Evolutionary conservation across 1,140 invertebrate species (phyloP).

Genomic region (Agrypnia vestita): DNA sequence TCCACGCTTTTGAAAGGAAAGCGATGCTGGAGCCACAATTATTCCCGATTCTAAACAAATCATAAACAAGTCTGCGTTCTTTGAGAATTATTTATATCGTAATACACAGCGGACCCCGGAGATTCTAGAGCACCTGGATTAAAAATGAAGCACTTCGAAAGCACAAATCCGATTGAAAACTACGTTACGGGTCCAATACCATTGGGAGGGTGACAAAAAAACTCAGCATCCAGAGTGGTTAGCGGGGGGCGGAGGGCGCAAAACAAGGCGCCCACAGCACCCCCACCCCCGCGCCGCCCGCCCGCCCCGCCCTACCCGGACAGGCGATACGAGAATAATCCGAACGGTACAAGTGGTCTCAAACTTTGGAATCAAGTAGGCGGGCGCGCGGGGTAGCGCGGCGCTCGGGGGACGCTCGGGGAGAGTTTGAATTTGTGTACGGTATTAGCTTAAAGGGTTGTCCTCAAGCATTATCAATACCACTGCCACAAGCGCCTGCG

Average conservation of each 20-base stretch:
- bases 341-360: background rate
- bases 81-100: too few species aligned
- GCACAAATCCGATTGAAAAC: background rate
- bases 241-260: background rate
- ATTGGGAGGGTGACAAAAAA: constrained; percentile 2
- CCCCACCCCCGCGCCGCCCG: background rate
- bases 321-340: constrained; percentile 7
- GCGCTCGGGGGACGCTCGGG: background rate
- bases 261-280: constrained; percentile 3
- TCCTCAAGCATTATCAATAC: too few species aligned
- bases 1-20: too few species aligned
- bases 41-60: too few species aligned
- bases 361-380: constrained; percentile 7
- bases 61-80: too few species aligned
- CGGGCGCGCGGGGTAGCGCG: background rate
- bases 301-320: background rate
- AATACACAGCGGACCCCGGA: too few species aligned
- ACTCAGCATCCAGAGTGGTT: constrained; percentile 23
- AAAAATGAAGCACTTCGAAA: background rate
- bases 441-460: too few species aligned
- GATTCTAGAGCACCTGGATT: too few species aligned
- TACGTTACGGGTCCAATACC: constrained; percentile 1
- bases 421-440: background rate
- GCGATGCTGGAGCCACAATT: too few species aligned
- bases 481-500: too few species aligned